Evolutionary conservation across 2,888 invertebrate species (phyloP), one percentile per base, ranked within the genome.

Genomic region (Craniophora ligustri): DNA sequence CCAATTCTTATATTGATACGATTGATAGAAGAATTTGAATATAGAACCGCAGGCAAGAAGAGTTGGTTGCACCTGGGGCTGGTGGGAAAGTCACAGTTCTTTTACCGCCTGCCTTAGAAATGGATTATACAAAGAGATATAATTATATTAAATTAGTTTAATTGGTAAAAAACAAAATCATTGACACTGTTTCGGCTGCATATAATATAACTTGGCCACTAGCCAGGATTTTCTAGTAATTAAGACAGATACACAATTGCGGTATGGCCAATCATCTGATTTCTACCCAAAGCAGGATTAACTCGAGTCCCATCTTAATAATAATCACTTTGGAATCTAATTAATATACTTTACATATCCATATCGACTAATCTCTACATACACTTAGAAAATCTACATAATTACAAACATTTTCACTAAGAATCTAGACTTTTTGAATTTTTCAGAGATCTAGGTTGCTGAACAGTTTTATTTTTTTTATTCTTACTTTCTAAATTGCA

Each of bases 301-400:
- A 57, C 56, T 53, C 49, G 45, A 59, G 23, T 46, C 14, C 5
- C 38, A 26, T 30, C 64, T 61, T 61, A 55, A 39, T 48, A 21
- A 55, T 87, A 92, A 92, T 90, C 91, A 86, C 85, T 87, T 86
- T 87, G 84, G 87, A 90, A 88, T 88, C 89, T 91, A 91, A 85
- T 78, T 57, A 85, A 62, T 56, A 67, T 78, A 85, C 85, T 87
- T 85, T 85, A 87, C 82, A 86, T 77, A 75, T 66, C 73, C 75
- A 67, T 64, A 46, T 78, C 67, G 78, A 79, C 86, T 86, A 86
- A 81, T 84, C 67, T 57, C 90, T 91, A 91, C 85, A 75, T 89
- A 92, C 92, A 92, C 82, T 91, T 92, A 92, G 88, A 92, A 92
- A 92, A 93, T 92, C 92, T 93, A 93, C 91, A 90, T 91, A 91